Base-by-base conservation (phyloP, 1,140 invertebrate species). In the Drosophila ohnishii region DNA sequence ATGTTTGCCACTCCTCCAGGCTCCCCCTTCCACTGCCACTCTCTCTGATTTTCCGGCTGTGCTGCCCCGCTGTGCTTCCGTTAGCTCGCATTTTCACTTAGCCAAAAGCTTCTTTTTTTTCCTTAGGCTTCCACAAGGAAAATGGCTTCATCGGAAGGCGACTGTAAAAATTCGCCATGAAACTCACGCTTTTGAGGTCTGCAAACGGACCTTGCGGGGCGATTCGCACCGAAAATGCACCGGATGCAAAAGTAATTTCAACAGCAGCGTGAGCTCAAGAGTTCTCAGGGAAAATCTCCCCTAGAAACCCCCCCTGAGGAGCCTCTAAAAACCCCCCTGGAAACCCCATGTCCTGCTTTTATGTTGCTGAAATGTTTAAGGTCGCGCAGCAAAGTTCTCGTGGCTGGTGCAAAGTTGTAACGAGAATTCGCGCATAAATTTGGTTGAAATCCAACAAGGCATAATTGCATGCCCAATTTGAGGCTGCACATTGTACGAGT, bases 201-300 rank as follows among this genome's bases (percentile, higher is more conserved):
- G 67, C 62, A 77, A 82, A 65, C 81, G 79, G 66, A 86, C 83
- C 83, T 62, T 61, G 75, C 58, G 83, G 83, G 64, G 75, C 79
- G 66, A 87, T 86, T 87, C 66, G 55, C 64, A 73, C 55, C 32
- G 60, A 80, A 77, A 76, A 76, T 87, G 84, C 79, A 83, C 60
- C 84, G 83, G 83, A 87, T 87, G 83, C 80, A 83, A 71, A 88
- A 88, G 84, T 83, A 87, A 87, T 87, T 86, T 87, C 75, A 73
- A 51, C 78, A 85, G 81, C 65, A 77, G 44, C 60, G 40, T 37
- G 55, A 76, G 64, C 75, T 77, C 50, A 55, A 77, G 64, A 56
- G 59, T 35, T 69, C 37, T 51, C 63, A 35, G 35, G 22, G 14
- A 1, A 16, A 19, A 30, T 35, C 47, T 40, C 47, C 65, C 19